Percentiles rank a stretch among this genome's conserved stretches.
Evolutionary conservation across 2,797 vertebrate species (phyloP).

Genomic region (Protonibea diacanthus): DNA sequence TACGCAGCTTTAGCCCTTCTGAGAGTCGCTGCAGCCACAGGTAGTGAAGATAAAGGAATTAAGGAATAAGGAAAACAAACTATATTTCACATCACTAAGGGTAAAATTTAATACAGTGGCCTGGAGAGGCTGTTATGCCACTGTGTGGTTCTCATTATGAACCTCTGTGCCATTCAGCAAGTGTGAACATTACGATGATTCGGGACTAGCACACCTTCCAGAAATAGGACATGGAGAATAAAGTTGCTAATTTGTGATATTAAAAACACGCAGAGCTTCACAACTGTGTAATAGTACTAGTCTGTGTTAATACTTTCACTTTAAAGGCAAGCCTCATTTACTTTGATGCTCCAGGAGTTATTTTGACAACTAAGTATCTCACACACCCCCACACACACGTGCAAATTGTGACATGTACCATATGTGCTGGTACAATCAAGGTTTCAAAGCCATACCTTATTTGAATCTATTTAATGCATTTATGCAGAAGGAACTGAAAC

Average conservation of each 20-base stretch:
- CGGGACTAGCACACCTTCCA: not conserved
- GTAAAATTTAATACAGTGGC: not conserved
- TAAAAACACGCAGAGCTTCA: not conserved
- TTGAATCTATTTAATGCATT: constrained; percentile 18
- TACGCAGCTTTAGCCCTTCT: not conserved
- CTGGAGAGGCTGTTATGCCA: not conserved
- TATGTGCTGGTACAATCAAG: not conserved
- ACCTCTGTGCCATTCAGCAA: not conserved
- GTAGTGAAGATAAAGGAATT: not conserved
- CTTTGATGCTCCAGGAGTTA: constrained; percentile 33
- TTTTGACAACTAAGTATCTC: constrained; percentile 41
- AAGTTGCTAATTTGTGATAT: not conserved
- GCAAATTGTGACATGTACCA: not conserved
- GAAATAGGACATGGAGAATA: too few relatives aligned
- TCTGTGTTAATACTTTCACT: constrained; percentile 8
- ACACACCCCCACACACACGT: not conserved
- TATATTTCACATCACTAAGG: not conserved
- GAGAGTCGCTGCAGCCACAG: not conserved
- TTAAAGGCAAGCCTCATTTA: not conserved
- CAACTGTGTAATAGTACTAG: not conserved
- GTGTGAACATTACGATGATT: not conserved
- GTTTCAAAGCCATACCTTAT: not conserved
- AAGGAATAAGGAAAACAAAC: not conserved
- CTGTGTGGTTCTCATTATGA: not conserved
- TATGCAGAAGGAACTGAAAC: constrained; percentile 51